These are phyloP conservation scores for Heteromormyrus szaboi DNA, from an alignment of 2,797 vertebrate species.

Conservation along the genomic window DNA sequence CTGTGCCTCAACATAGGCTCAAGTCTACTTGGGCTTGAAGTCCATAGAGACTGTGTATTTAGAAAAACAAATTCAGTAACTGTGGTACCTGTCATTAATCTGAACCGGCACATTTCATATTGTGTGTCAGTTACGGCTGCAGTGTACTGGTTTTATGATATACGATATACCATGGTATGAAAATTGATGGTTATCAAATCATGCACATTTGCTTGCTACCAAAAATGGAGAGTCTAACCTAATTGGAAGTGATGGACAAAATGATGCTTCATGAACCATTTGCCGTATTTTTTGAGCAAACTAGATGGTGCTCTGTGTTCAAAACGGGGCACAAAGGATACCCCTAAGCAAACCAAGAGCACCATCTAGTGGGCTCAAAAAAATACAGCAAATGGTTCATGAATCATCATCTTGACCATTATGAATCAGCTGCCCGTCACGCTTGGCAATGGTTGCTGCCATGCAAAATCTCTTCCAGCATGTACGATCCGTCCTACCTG, in stretches of 20 bases:
- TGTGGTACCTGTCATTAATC: too few relatives aligned
- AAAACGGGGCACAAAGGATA: neutral
- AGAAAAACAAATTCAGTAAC: neutral
- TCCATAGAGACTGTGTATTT: neutral
- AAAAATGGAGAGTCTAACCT: neutral
- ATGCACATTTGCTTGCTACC: neutral
- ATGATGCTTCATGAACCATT: neutral
- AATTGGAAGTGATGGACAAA: neutral
- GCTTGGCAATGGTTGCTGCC: neutral
- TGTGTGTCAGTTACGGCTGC: neutral
- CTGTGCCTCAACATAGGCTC: neutral
- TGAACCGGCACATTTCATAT: neutral
- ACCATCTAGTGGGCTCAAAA: neutral
- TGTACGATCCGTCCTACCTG: neutral
- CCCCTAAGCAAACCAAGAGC: neutral
- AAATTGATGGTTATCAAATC: neutral
- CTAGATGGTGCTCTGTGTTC: neutral
- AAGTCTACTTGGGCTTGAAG: neutral
- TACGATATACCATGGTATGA: neutral
- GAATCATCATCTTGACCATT: neutral
- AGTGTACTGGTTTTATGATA: neutral
- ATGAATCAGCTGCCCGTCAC: neutral
- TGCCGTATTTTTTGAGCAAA: neutral
- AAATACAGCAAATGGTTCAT: neutral
- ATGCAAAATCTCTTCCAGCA: neutral